phyloP scores from a whole-genome alignment of 64 coral and sea anemone genomes.

The Montipora sp. region DNA sequence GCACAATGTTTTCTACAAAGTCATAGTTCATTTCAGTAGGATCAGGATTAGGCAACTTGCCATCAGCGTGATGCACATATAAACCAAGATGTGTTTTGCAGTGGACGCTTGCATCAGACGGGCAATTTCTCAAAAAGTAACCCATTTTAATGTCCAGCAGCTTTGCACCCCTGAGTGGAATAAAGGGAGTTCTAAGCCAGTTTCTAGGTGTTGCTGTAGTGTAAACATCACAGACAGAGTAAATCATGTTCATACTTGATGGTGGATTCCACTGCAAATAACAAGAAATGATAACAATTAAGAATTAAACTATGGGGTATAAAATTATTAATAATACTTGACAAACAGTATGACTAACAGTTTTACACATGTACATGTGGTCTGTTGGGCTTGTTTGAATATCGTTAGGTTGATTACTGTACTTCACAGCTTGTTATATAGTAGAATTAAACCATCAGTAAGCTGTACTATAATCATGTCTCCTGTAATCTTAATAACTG shows the following conservation, averaged over 20 bases:
- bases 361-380: no score
- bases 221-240: conserved; percentile 24
- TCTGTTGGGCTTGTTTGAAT: no score
- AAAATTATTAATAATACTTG: no score
- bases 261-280: background rate
- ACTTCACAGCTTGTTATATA: no score
- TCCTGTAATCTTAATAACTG: no score
- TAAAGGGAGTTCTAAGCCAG: conserved; percentile 56
- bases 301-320: no score
- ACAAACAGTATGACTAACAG: no score
- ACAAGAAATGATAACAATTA: background rate
- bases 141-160: conserved; percentile 18
- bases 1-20: background rate
- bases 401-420: no score
- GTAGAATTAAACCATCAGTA: no score
- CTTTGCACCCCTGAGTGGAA: conserved; percentile 32
- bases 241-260: background rate
- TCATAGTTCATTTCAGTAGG: no score
- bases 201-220: background rate
- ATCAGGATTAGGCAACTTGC: background rate
- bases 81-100: conserved; percentile 44
- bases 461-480: no score
- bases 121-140: conserved; percentile 17
- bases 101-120: background rate
- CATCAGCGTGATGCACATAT: conserved; percentile 16